Evolutionary conservation across 2,113 vertebrate genomes (phyloP).

Genomic region (Pan troglodytes): NHGRI_mPanTro3-v2.1_pri NC_072398.2:217705501-217706000

Average conservation of each 20-base stretch:
- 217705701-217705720: not conserved
- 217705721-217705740: not conserved
- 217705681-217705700: not conserved
- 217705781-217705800: not conserved
- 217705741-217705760: not conserved
- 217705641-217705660: not conserved
- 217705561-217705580: too few species aligned
- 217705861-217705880: not conserved
- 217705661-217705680: too few species aligned
- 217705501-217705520: too few species aligned
- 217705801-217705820: not conserved
- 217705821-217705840: not conserved
- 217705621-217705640: rapidly evolving
- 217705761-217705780: not conserved
- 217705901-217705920: not conserved
- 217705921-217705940: not conserved
- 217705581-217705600: too few species aligned
- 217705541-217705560: too few species aligned
- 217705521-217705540: too few species aligned
- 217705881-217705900: not conserved
- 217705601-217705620: too few species aligned
- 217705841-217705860: not conserved
- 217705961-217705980: not conserved
- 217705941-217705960: not conserved
- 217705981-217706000: not conserved